phyloP scores from a whole-genome alignment of 2,888 invertebrate species.

The Drosophila meridiana region DNA sequence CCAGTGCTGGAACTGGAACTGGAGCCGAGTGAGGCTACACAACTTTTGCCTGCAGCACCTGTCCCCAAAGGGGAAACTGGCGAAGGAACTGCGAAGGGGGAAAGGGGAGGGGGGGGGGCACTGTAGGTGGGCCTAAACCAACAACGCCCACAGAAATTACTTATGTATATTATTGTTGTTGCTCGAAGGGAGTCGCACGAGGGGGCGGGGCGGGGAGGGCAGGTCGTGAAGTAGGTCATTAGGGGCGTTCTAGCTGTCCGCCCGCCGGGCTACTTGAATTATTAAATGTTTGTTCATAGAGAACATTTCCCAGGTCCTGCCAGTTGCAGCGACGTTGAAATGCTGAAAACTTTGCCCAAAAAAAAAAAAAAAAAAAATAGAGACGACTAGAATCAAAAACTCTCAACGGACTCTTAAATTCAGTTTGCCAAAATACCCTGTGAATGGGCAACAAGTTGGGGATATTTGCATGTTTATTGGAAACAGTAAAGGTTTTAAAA shows the following conservation, averaged over 20 bases:
- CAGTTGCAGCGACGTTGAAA: conserved; percentile 50
- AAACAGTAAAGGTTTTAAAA: no score
- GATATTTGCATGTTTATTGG: not conserved
- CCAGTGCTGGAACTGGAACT: conserved; percentile 1
- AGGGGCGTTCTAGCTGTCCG: conserved; percentile 60
- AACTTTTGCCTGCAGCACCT: conserved; percentile 58
- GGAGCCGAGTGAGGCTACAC: conserved; percentile 27
- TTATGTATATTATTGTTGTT: conserved; percentile 46
- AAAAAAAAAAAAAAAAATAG: not conserved
- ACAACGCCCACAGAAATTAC: conserved; percentile 55
- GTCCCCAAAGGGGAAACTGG: conserved; percentile 25
- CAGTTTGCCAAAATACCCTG: conserved; percentile 28
- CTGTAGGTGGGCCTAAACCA: not conserved
- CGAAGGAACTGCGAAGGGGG: not conserved
- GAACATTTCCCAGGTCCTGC: conserved; percentile 40
- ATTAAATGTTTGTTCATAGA: conserved; percentile 70
- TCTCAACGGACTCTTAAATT: conserved; percentile 55
- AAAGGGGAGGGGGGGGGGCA: no score
- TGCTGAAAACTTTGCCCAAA: conserved; percentile 39
- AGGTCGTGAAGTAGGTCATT: conserved; percentile 71
- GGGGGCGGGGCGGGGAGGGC: not conserved
- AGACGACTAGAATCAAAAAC: conserved; percentile 23
- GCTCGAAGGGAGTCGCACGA: not conserved
- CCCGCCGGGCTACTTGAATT: conserved; percentile 72
- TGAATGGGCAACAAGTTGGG: no score